A percentile compares a stretch with the other conserved stretches of the same genome.
Conservation (phyloP, 2,113 vertebrate species). For the Sander lucioperca region DNA sequence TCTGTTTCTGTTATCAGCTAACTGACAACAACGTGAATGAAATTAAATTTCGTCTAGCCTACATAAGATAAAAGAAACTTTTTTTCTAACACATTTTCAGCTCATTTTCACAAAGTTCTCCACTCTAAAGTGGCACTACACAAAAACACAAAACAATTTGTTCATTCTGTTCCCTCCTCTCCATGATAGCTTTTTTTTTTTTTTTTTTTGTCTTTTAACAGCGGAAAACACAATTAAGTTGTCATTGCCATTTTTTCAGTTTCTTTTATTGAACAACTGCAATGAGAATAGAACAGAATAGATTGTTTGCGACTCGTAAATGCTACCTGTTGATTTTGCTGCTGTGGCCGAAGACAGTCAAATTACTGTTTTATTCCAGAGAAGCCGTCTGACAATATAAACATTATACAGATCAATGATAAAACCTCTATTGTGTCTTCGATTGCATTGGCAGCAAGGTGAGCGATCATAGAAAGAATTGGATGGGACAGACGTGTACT, state of each 20-base stretch:
- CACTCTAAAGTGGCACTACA: background rate
- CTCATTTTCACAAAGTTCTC: background rate
- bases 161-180: background rate
- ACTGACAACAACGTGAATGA: background rate
- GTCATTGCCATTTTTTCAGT: background rate
- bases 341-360: background rate
- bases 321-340: background rate
- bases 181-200: no score
- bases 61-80: background rate
- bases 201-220: no score
- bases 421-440: background rate
- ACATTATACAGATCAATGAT: conserved; percentile 32
- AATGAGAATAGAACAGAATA: background rate
- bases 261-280: background rate
- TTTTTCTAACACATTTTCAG: background rate
- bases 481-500: conserved; percentile 9
- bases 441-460: conserved; percentile 8
- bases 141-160: background rate
- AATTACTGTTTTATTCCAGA: background rate
- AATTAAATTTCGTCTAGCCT: no score
- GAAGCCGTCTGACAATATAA: background rate
- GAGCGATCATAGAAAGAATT: background rate
- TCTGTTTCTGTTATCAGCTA: background rate
- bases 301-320: background rate
- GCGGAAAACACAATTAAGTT: background rate